Evolutionary conservation across 1,140 invertebrate genomes (phyloP).

Genomic region (Drosophila busckii): DNA sequence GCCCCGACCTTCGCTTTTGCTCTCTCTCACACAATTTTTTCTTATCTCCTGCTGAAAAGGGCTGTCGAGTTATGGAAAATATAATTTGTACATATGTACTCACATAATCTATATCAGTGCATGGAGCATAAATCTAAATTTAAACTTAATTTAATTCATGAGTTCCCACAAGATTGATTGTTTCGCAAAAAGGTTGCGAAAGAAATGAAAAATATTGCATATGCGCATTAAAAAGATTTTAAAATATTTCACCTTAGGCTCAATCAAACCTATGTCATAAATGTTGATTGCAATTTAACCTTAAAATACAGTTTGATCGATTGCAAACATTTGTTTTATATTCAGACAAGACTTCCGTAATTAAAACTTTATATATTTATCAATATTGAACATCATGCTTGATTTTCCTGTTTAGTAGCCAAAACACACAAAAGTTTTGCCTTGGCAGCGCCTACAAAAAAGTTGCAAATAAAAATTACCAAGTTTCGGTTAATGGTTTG

Average conservation of each 20-base stretch:
- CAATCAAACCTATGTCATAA: too few species aligned
- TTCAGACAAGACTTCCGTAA: too few species aligned
- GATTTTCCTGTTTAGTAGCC: too few species aligned
- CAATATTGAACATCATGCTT: too few species aligned
- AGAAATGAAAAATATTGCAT: too few species aligned
- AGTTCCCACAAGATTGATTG: conserved; percentile 30
- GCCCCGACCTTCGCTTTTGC: too few species aligned
- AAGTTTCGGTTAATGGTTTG: conserved; percentile 29
- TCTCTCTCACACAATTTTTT: background rate
- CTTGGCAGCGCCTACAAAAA: conserved; percentile 4
- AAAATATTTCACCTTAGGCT: too few species aligned
- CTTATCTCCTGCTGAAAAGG: background rate
- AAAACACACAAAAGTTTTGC: background rate
- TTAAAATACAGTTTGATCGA: too few species aligned
- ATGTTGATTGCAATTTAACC: too few species aligned
- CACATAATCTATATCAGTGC: conserved; percentile 35
- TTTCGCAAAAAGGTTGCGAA: conserved; percentile 19
- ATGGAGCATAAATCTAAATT: conserved; percentile 16
- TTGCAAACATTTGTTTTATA: too few species aligned
- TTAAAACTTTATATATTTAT: too few species aligned
- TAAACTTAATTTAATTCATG: conserved; percentile 53
- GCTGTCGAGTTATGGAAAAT: conserved; percentile 43
- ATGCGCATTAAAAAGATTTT: too few species aligned
- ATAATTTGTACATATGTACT: conserved; percentile 73
- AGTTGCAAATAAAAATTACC: conserved; percentile 25